Evolutionary conservation across 2,797 vertebrate genomes (phyloP), one percentile per base, ranked within the genome.

Genomic region (Schizopygopsis malacanthus): DNA sequence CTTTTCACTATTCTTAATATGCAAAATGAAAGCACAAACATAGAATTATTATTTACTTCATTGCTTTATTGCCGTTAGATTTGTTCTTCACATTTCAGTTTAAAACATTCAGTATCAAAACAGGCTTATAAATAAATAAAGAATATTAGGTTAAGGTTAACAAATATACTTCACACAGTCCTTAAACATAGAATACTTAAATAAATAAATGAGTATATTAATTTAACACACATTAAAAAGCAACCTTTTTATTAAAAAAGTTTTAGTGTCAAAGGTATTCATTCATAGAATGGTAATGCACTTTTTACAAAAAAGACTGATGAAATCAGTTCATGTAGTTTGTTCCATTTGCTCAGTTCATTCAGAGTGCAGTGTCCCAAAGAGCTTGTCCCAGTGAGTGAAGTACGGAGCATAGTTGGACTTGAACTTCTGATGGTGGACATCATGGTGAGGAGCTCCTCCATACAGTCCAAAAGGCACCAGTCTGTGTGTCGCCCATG

Each of bases 351-450:
- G 15, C n/a, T 61, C 39, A 22, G 20, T 79, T 91, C 76, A 91
- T 15, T 89, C 80, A 10, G 78, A 65, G 41, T 73, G 70, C 78
- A 93, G 90, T 0, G 97, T 98, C 25, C 97, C 97, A 0, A 96
- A 93, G 2, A 98, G 86, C 20, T 89, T 92, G 93, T 99, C 97
- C 97, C 97, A 98, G 93, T 99, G 97, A 0, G 97, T 99, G 91
- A 99, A 99, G 88, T 97, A 99, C 0, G 98, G 98, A 3, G 98
- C 97, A 6, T 95, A 99, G 94, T 99, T 99, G 45, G 93, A 96
- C 82, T 90, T 96, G 90, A 97, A 97, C 88, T 94, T 96, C 71
- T 96, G 93, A 83, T 99, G 98, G 77, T 99, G 98, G 11, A 97
- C 90, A 90, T 98, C 96, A 0, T 99, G 98, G 88, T 99, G 97